Evolutionary conservation across 2,113 vertebrate genomes (phyloP).

Genomic region (Cyanistes caeruleus): DNA sequence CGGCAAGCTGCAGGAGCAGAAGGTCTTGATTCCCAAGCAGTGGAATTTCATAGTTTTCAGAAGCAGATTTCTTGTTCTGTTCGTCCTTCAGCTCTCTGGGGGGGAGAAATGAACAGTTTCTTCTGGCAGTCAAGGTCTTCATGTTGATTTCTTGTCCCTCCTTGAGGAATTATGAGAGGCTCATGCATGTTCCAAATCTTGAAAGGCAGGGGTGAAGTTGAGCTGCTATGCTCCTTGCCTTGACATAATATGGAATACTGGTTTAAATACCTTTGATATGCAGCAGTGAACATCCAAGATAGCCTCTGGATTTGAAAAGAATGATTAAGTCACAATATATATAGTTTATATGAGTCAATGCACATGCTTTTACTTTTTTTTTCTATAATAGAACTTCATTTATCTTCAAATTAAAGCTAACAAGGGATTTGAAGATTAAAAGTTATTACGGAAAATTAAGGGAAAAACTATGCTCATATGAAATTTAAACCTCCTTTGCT

Average conservation of each 20-base stretch:
- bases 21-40: background rate
- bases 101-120: background rate
- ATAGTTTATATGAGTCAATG: background rate
- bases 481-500: background rate
- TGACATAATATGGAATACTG: background rate
- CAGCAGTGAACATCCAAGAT: background rate
- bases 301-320: background rate
- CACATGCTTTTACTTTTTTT: background rate
- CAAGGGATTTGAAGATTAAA: background rate
- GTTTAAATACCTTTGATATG: background rate
- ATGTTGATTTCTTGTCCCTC: background rate
- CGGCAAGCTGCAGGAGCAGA: background rate
- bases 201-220: background rate
- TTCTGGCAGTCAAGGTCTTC: background rate
- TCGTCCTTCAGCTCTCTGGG: background rate
- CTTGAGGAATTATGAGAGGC: background rate
- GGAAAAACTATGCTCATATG: accelerated
- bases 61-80: background rate
- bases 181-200: background rate
- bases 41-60: background rate
- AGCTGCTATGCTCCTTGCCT: background rate
- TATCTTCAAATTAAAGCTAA: background rate
- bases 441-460: background rate
- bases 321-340: background rate
- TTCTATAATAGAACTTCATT: background rate